Conservation (phyloP, 2,888 invertebrate genomes). For the Julus scanicus region DNA sequence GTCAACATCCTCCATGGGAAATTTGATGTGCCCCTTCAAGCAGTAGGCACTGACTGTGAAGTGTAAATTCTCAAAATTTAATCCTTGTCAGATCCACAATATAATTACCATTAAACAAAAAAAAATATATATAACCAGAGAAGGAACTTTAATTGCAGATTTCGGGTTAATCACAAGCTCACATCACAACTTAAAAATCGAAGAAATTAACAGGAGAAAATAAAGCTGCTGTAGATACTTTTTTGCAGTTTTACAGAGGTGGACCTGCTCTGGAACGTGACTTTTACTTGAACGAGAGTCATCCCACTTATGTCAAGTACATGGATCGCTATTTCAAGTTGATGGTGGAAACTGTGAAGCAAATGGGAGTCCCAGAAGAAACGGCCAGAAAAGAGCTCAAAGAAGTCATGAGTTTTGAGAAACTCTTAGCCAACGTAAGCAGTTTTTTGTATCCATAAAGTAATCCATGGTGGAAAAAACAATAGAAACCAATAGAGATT, state of each 20-base stretch:
- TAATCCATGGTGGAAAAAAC: too few species aligned
- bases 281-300: constrained; percentile 68
- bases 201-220: constrained; percentile 51
- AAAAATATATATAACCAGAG: not conserved
- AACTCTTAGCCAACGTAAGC: constrained; percentile 58
- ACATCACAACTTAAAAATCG: not conserved
- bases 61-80: not conserved
- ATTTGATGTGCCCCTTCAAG: not conserved
- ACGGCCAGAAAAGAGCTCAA: constrained; percentile 54
- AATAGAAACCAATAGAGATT: too few species aligned
- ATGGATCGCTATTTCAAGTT: constrained; percentile 56
- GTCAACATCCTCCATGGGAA: not conserved
- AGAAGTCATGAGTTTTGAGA: constrained; percentile 58
- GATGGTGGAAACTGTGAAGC: constrained; percentile 56
- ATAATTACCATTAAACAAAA: not conserved
- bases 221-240: constrained; percentile 57
- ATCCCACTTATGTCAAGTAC: constrained; percentile 63
- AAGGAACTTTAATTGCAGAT: not conserved
- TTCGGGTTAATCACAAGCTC: not conserved
- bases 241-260: constrained; percentile 68
- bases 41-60: not conserved
- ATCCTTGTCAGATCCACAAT: not conserved
- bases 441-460: not conserved
- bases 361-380: constrained; percentile 56
- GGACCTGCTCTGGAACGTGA: constrained; percentile 66